Evolutionary conservation across 2,113 vertebrate genomes (phyloP).

Genomic region (Pleuronectes platessa): DNA sequence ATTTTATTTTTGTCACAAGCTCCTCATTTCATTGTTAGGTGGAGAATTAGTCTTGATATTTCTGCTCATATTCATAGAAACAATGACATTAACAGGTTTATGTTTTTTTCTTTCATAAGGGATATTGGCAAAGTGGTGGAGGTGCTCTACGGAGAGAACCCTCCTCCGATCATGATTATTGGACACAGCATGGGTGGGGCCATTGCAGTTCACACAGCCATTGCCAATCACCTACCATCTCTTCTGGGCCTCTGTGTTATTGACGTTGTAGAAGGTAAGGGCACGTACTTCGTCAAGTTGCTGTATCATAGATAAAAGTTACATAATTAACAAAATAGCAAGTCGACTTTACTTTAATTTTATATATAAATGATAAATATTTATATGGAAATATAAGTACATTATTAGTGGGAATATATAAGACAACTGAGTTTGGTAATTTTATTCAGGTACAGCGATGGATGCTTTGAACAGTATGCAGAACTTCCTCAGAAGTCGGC

Average conservation of each 20-base stretch:
- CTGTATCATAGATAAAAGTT: not conserved
- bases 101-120: constrained; percentile 70
- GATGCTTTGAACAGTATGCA: constrained; percentile 99
- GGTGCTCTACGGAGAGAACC: constrained; percentile 92
- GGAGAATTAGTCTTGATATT: not conserved
- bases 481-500: constrained; percentile 97
- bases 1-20: too few species aligned
- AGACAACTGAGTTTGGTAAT: not conserved
- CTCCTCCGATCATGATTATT: constrained; percentile 95
- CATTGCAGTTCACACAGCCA: constrained; percentile 94
- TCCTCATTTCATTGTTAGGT: too few species aligned
- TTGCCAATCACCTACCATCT: constrained; percentile 89
- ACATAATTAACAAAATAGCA: not conserved
- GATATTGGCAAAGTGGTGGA: constrained; percentile 95
- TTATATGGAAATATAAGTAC: not conserved
- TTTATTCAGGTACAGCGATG: constrained; percentile 93
- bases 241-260: constrained; percentile 96
- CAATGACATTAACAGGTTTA: not conserved
- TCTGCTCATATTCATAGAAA: not conserved
- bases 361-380: not conserved
- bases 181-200: constrained; percentile 99
- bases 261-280: constrained; percentile 95
- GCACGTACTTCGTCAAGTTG: not conserved
- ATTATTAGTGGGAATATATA: not conserved
- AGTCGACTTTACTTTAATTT: not conserved